Evolutionary conservation across 2,113 vertebrate genomes (phyloP).

Genomic region (Cyanocitta stelleri): DNA sequence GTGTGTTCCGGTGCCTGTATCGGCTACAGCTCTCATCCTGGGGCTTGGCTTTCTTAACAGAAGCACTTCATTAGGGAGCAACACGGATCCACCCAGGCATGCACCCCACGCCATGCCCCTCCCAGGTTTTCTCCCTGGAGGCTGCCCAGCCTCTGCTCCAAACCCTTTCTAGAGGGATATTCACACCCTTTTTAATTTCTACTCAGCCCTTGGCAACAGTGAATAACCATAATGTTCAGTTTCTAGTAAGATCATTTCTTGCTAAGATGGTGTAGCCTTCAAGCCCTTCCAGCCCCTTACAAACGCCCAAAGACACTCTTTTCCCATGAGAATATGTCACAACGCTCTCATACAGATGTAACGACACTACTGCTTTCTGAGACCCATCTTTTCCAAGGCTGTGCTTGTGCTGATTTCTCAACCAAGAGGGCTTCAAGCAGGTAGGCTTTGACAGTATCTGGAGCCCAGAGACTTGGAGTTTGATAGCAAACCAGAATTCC

Average conservation of each 20-base stretch:
- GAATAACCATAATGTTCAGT: not conserved
- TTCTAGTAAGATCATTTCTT: not conserved
- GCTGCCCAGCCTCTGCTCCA: not conserved
- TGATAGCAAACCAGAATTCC: not conserved
- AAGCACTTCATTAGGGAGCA: not conserved
- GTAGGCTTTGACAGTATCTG: not conserved
- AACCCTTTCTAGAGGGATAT: not conserved
- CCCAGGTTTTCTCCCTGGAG: not conserved
- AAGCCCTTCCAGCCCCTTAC: not conserved
- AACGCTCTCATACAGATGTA: not conserved
- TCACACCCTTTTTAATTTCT: not conserved
- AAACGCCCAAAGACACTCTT: not conserved
- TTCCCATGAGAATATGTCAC: not conserved
- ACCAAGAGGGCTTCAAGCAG: not conserved
- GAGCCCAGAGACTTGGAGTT: not conserved
- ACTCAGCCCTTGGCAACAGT: not conserved
- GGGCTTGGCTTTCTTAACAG: not conserved
- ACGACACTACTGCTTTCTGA: not conserved
- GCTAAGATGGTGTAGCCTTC: not conserved
- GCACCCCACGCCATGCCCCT: not conserved
- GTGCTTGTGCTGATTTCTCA: not conserved
- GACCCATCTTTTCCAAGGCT: not conserved
- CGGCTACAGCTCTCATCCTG: accelerated
- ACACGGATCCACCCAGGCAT: not conserved
- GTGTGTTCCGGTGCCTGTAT: accelerated